A percentile compares a stretch with the other conserved stretches of the same genome.
Evolutionary conservation across 2,113 vertebrate species (phyloP).

Genomic region (Terrapene triunguis): DNA sequence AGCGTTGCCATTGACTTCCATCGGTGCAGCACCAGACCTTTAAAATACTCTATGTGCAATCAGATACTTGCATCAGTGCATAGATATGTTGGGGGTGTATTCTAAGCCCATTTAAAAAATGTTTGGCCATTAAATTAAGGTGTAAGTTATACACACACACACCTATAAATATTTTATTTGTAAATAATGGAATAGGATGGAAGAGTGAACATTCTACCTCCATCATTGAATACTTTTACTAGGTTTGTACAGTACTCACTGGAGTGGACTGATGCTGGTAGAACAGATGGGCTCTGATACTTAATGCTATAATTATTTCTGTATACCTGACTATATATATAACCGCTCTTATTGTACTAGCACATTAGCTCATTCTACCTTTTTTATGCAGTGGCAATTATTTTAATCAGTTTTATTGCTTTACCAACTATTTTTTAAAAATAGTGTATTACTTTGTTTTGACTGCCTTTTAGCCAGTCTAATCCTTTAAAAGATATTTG

Average conservation of each 20-base stretch:
- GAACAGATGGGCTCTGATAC: not conserved
- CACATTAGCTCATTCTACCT: not conserved
- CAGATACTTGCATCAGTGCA: not conserved
- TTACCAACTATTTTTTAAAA: not conserved
- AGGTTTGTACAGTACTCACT: not conserved
- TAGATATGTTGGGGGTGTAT: not conserved
- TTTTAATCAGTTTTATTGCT: not conserved
- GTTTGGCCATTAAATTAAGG: not conserved
- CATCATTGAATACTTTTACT: not conserved
- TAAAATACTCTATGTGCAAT: not conserved
- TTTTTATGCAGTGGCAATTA: not conserved
- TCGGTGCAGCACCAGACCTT: not conserved
- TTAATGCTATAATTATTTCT: not conserved
- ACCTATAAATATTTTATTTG: not conserved
- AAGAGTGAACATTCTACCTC: accelerated
- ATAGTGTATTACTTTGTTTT: not conserved
- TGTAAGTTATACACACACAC: not conserved
- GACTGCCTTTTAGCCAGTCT: not conserved
- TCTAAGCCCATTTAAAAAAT: not conserved
- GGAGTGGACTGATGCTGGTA: not conserved
- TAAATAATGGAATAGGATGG: not conserved
- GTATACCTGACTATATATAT: not conserved
- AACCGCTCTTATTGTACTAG: not conserved
- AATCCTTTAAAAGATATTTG: not conserved
- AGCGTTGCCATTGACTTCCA: not conserved